phyloP scores from a whole-genome alignment of 2,113 vertebrate species.

The Crotophaga sulcirostris region DNA sequence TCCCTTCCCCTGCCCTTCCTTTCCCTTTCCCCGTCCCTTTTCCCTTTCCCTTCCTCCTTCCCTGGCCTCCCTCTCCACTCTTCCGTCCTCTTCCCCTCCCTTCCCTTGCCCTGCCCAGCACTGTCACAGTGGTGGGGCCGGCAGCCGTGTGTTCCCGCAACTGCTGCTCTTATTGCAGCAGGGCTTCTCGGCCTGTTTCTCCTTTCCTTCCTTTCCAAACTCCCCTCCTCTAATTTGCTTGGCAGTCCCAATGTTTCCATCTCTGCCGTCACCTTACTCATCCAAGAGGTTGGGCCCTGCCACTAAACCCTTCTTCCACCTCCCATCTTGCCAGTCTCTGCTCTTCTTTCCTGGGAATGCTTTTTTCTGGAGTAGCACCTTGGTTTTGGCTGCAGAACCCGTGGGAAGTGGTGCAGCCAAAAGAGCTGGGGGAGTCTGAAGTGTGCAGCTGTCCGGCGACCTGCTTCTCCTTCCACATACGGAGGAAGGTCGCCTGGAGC shows the following conservation, averaged over 20 bases:
- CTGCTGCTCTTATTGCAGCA: not conserved
- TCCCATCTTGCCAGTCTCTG: not conserved
- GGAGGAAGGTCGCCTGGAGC: not conserved
- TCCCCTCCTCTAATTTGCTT: accelerated
- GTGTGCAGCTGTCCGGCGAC: accelerated
- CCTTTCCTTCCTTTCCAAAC: not conserved
- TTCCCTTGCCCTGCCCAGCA: not conserved
- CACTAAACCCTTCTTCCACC: not conserved
- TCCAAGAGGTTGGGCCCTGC: not conserved
- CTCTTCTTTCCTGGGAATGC: no score
- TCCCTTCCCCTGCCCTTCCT: no score
- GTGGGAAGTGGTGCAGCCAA: not conserved
- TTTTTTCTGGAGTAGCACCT: accelerated
- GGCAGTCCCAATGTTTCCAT: accelerated
- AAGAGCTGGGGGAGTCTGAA: not conserved
- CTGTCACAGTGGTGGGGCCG: not conserved
- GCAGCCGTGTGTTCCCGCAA: not conserved
- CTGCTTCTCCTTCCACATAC: accelerated
- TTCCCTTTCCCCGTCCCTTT: no score
- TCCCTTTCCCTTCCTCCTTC: no score
- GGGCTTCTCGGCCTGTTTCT: not conserved
- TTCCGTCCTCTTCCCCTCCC: no score
- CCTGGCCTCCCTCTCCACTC: no score
- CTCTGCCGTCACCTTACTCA: not conserved
- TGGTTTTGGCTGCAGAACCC: not conserved